Conservation (phyloP, 2,888 invertebrate species). For the Eristalis pertinax region DNA sequence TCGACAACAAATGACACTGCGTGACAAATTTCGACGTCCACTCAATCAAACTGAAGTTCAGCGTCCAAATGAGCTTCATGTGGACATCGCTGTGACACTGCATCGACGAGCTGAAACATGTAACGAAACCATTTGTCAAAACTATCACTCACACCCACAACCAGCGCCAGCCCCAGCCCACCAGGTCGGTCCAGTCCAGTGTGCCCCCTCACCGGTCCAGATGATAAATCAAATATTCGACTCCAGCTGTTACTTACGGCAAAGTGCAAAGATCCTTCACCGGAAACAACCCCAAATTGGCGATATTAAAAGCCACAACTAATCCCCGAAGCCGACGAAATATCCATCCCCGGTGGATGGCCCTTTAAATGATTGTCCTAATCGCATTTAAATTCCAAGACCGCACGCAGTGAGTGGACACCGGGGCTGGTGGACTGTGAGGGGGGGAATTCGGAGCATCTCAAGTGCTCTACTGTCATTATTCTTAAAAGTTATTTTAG, state of each 20-base stretch:
- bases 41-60: slow-evolving; percentile 89
- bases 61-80: slow-evolving; percentile 87
- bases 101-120: slow-evolving; percentile 73
- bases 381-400: slow-evolving; percentile 56
- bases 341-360: slow-evolving; percentile 42
- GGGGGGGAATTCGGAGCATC: not conserved
- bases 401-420: slow-evolving; percentile 17
- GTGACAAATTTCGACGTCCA: slow-evolving; percentile 86
- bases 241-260: not conserved
- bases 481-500: slow-evolving; percentile 31
- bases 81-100: slow-evolving; percentile 83
- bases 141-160: not conserved
- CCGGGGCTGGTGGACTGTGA: not conserved
- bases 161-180: no score
- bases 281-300: slow-evolving; percentile 40
- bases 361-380: slow-evolving; percentile 58
- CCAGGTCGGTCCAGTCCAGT: not conserved
- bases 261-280: slow-evolving; percentile 23
- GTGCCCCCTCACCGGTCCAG: not conserved
- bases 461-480: slow-evolving; percentile 18
- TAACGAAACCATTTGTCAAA: not conserved
- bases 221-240: slow-evolving; percentile 25
- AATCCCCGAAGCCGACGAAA: slow-evolving; percentile 31
- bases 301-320: slow-evolving; percentile 57
- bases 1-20: slow-evolving; percentile 83